phyloP scores from a whole-genome alignment of 2,888 invertebrate genomes.

The Acronicta alni region DNA sequence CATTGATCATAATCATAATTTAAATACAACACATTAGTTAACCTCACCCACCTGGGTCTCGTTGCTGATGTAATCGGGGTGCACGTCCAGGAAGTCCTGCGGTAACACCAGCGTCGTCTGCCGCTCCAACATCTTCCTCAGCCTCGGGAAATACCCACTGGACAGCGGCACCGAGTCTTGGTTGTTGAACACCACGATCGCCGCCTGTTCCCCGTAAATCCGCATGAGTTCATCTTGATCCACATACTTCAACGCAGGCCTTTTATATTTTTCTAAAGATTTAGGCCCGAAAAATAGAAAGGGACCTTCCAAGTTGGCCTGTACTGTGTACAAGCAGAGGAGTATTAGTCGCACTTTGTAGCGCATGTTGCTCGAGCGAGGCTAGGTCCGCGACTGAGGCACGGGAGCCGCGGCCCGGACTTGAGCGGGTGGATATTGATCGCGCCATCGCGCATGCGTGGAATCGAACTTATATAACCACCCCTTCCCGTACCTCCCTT shows the following conservation, averaged over 20 bases:
- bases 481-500: slow-evolving; percentile 20
- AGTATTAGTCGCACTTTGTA: slow-evolving; percentile 44
- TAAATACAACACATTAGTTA: too few relatives aligned
- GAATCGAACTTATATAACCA: slow-evolving; percentile 22
- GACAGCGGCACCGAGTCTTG: slow-evolving; percentile 88
- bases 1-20: too few relatives aligned
- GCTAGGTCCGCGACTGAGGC: slow-evolving; percentile 33
- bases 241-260: slow-evolving; percentile 86
- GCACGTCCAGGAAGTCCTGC: slow-evolving; percentile 88
- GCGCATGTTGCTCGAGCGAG: slow-evolving; percentile 43
- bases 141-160: slow-evolving; percentile 87
- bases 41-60: slow-evolving; percentile 87
- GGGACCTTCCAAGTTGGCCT: slow-evolving; percentile 88
- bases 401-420: not conserved
- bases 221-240: slow-evolving; percentile 88
- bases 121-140: slow-evolving; percentile 87
- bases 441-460: slow-evolving; percentile 40
- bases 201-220: slow-evolving; percentile 89
- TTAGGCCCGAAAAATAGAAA: slow-evolving; percentile 90
- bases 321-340: slow-evolving; percentile 58
- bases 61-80: slow-evolving; percentile 90
- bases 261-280: slow-evolving; percentile 80
- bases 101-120: slow-evolving; percentile 87
- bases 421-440: slow-evolving; percentile 36
- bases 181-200: slow-evolving; percentile 90